These are phyloP conservation scores for Chanos chanos DNA, from an alignment of 2,797 vertebrate species.

Conservation along the genomic window DNA sequence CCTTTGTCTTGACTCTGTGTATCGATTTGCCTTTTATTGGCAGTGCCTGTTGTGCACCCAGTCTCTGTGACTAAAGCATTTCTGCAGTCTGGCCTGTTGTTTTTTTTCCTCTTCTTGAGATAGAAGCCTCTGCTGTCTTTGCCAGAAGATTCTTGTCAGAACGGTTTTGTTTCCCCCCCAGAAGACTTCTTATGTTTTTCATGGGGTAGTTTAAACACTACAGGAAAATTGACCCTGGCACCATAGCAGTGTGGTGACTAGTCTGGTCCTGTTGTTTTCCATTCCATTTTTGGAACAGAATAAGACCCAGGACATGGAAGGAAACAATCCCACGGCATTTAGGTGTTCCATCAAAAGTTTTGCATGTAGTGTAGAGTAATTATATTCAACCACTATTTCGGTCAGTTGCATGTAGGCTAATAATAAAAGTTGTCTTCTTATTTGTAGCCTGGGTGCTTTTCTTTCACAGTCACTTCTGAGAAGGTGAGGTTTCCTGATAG, in stretches of 20 bases:
- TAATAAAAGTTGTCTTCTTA: no score
- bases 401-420: no score
- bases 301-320: no score
- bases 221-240: slow-evolving; percentile 15
- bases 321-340: no score
- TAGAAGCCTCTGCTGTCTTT: slow-evolving; percentile 21
- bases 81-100: slow-evolving; percentile 9
- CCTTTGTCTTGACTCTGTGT: slow-evolving; percentile 58
- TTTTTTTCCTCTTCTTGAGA: slow-evolving; percentile 5
- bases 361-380: no score
- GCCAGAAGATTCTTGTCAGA: slow-evolving; percentile 28
- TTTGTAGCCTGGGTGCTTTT: slow-evolving; percentile 5
- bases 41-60: slow-evolving; percentile 48
- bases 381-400: no score
- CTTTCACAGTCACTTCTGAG: neutral
- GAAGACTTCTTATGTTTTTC: slow-evolving; percentile 17
- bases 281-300: neutral
- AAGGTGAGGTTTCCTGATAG: slow-evolving; percentile 41
- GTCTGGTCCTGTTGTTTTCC: neutral
- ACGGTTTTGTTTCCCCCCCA: slow-evolving; percentile 30
- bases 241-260: slow-evolving; percentile 6
- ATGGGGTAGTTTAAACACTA: slow-evolving; percentile 22
- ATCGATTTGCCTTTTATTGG: slow-evolving; percentile 55
- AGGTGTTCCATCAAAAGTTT: no score
- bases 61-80: slow-evolving; percentile 40